Evolutionary conservation across 2,113 vertebrate genomes (phyloP).

Genomic region (Rhodinocichla rosea): DNA sequence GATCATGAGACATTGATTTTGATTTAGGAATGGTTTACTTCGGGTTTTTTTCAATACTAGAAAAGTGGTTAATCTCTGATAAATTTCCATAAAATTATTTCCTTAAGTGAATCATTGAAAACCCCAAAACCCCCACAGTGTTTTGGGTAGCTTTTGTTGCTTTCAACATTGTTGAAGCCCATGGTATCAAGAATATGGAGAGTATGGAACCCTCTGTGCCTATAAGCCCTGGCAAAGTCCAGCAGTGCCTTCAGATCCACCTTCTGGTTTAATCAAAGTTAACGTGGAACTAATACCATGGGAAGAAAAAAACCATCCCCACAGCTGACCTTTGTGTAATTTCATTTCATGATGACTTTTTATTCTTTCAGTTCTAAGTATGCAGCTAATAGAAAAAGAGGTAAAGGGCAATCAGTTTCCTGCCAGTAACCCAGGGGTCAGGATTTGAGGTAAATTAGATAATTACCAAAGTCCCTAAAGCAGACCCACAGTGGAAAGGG

Average conservation of each 20-base stretch:
- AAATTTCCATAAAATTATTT: not conserved
- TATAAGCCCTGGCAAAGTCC: not conserved
- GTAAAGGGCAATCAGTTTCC: slow-evolving; percentile 15
- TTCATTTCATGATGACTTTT: slow-evolving; percentile 31
- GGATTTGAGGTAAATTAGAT: slow-evolving; percentile 2
- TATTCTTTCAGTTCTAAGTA: slow-evolving; percentile 5
- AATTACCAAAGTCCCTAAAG: not conserved
- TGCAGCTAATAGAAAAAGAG: slow-evolving; percentile 28
- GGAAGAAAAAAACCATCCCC: slow-evolving; percentile 32
- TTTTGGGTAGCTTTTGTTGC: not conserved
- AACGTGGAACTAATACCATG: not conserved
- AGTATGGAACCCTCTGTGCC: not conserved
- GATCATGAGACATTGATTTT: not conserved
- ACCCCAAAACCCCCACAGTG: not conserved
- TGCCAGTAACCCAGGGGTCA: not conserved
- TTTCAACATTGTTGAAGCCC: not conserved
- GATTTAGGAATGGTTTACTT: not conserved
- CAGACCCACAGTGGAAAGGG: not conserved
- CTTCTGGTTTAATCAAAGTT: not conserved
- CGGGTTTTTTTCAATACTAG: not conserved
- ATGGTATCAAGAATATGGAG: not conserved
- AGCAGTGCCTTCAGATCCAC: not conserved
- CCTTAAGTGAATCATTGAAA: not conserved
- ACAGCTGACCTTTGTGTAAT: slow-evolving; percentile 46
- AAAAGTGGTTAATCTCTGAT: not conserved